Evolutionary conservation across 2,888 invertebrate species (phyloP), one percentile per base, ranked within the genome.

Genomic region (Horisme vitalbata): DNA sequence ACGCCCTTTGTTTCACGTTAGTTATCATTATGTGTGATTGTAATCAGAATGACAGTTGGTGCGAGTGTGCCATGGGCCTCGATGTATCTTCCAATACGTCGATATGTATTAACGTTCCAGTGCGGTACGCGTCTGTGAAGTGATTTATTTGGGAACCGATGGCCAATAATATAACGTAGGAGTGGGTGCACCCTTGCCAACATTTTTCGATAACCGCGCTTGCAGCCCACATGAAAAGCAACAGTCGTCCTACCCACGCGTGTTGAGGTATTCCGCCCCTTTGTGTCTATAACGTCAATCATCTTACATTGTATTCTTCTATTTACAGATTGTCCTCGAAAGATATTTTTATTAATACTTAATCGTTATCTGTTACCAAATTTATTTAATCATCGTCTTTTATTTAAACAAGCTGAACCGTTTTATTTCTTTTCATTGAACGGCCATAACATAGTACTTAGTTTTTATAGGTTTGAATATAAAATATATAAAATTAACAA

Each of bases 161-260:
- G 52, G 61, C 67, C 64, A 64, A 68, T 59, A 43, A 44, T 44
- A 52, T 48, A n/a, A n/a, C n/a, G n/a, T n/a, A n/a, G n/a, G n/a
- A n/a, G 55, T 43, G 54, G 55, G 51, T 46, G 52, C 45, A 54
- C 33, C 35, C 28, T 55, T 68, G 70, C 69, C 71, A 72, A 58
- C 39, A 65, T 44, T 58, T 66, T 63, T 63, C 31, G 33, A 28
- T 56, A 44, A 43, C 20, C 57, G 27, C 12, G 52, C 31, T 20
- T 21, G 33, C 23, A 54, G 49, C 46, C 61, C 65, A 74, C 59
- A 53, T 52, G 59, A 56, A 49, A 53, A 57, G 55, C 63, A 55
- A 46, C 54, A 59, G 53, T 55, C 45, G 44, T 34, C 46, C 61
- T 53, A 51, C 83, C 83, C 77, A 84, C 83, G 79, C 79, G 54